Percentiles rank a stretch among this genome's conserved stretches.
These are phyloP conservation scores for Melanotaenia parkinsoni DNA, from an alignment of 2,797 vertebrate species.

Conservation along the genomic window DNA sequence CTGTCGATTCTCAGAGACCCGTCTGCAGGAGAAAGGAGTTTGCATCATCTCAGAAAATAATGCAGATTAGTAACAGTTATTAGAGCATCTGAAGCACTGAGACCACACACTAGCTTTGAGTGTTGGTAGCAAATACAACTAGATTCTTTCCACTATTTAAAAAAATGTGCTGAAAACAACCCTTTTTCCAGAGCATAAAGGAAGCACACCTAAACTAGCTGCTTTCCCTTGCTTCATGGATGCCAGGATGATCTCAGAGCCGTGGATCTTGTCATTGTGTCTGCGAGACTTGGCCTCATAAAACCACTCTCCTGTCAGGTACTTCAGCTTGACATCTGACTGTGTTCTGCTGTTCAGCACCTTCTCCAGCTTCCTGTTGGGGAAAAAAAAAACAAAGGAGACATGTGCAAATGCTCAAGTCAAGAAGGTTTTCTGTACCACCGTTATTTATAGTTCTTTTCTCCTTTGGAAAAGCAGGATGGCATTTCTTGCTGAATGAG, in stretches of 20 bases:
- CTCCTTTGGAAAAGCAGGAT: background rate
- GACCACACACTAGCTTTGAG: background rate
- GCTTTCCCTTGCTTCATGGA: slow-evolving; percentile 89
- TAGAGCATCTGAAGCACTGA: background rate
- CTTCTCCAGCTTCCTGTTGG: slow-evolving; percentile 87
- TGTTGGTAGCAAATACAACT: background rate
- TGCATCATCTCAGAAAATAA: background rate
- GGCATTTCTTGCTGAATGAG: slow-evolving; percentile 18
- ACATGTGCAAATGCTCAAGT: slow-evolving; percentile 2
- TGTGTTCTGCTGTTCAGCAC: slow-evolving; percentile 60
- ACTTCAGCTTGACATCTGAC: slow-evolving; percentile 86
- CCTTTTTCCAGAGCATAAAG: slow-evolving; percentile 1
- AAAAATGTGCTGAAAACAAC: background rate
- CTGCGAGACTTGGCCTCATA: slow-evolving; percentile 94
- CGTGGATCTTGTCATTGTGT: slow-evolving; percentile 93
- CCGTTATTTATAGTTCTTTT: slow-evolving; percentile 8
- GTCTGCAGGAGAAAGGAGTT: slow-evolving; percentile 47
- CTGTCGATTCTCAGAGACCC: slow-evolving; percentile 57
- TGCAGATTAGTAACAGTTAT: background rate
- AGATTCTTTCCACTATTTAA: background rate
- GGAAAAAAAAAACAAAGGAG: slow-evolving; percentile 23
- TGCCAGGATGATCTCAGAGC: slow-evolving; percentile 93
- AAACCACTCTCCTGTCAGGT: slow-evolving; percentile 97
- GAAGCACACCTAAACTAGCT: slow-evolving; percentile 78
- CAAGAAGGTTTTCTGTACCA: background rate